phyloP scores from a whole-genome alignment of 2,113 vertebrate genomes.

The Nicator chloris region DNA sequence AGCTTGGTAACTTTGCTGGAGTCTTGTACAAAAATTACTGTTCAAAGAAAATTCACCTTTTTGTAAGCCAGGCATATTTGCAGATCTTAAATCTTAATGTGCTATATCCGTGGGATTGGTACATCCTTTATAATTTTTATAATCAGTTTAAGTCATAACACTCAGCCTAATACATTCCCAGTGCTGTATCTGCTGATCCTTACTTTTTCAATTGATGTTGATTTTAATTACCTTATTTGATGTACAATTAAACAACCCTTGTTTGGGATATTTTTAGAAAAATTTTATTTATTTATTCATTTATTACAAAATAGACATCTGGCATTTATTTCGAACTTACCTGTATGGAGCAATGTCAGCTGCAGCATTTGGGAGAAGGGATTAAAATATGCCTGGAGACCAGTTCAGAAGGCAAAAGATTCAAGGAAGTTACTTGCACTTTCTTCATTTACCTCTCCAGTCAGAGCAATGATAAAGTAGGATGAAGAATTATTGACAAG shows the following conservation, averaged over 20 bases:
- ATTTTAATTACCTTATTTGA: not conserved
- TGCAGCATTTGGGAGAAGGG: not conserved
- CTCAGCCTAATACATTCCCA: not conserved
- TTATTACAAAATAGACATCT: not conserved
- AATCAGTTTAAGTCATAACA: not conserved
- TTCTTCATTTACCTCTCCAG: not conserved
- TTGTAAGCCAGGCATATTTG: not conserved
- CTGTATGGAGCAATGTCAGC: not conserved
- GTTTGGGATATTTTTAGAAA: not conserved
- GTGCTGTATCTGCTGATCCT: not conserved
- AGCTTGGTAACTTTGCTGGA: not conserved
- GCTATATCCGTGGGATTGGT: not conserved
- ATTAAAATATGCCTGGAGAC: not conserved
- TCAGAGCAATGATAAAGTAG: not conserved
- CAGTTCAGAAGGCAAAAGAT: not conserved
- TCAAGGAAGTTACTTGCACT: not conserved
- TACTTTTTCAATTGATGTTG: not conserved
- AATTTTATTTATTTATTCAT: not conserved
- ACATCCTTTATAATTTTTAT: not conserved
- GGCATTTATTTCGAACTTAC: not conserved
- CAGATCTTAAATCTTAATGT: not conserved
- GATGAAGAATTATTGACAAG: not conserved
- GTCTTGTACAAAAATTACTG: not conserved
- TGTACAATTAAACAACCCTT: not conserved
- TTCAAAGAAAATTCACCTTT: not conserved